Base-by-base conservation (phyloP, 2,797 vertebrate genomes). In the Rhinoraja longicauda region DNA sequence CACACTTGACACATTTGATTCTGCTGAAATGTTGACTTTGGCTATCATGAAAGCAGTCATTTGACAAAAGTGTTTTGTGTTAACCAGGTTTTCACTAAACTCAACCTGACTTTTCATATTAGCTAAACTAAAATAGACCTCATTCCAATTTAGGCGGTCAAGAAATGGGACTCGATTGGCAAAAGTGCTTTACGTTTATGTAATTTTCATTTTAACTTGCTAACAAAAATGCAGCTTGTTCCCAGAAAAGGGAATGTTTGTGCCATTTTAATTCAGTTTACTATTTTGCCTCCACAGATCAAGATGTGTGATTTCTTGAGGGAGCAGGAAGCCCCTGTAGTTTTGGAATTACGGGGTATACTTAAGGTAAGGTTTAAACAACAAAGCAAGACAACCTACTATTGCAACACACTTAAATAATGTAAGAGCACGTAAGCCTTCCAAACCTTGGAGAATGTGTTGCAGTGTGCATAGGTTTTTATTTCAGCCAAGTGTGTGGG, bases 311-410 rank as follows among this genome's bases (percentile, higher is more conserved):
- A 97, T 73, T 96, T 97, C 95, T 96, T 94, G 93, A 97, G 97
- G 97, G 97, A 98, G 94, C 97, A 97, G 94, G 97, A 97, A 29
- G 97, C 97, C 91, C 97, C 97, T 0, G 94, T 97, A 57, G 96
- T 97, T 1, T 95, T 93, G 77, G 93, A 95, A 93, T 97, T 96
- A 93, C 96, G 97, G 94, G 96, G 96, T 93, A 94, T 96, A 64
- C 96, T 98, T 75, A 98, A 98, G 97, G 97, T 98, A 93, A 96
- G 96, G 93, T 19, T 39, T 77, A 39, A n/a, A n/a, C n/a, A n/a
- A 79, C 12, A 29, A 10, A 7, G 2, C 59, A 64, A 88, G 1
- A 64, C 59, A 32, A 84, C 32, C 59, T 32, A 19, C 4, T 36
- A 10, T 3, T 88, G 5, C 19, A 62, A 32, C 1, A 88, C 0